Evolutionary conservation across 92 coral and sea anemone species (phyloP).

Genomic region (Micromussa lordhowensis): DNA sequence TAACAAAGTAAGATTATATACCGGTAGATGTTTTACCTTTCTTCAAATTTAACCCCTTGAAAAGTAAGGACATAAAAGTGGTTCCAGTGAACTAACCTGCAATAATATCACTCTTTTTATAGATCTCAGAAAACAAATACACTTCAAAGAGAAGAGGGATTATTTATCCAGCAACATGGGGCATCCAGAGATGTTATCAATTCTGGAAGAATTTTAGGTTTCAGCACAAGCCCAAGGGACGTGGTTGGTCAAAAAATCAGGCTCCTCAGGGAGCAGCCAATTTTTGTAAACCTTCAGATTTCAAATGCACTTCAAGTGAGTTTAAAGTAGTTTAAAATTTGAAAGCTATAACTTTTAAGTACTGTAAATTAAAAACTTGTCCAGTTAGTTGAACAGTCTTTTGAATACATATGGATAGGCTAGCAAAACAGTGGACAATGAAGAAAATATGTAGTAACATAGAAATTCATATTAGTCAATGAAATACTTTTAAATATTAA

Average conservation of each 20-base stretch:
- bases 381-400: too few relatives aligned
- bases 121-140: slow-evolving; percentile 71
- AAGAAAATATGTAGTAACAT: background rate
- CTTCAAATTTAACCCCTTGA: background rate
- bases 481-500: background rate
- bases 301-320: slow-evolving; percentile 24
- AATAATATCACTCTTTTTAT: background rate
- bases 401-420: background rate
- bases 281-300: slow-evolving; percentile 28
- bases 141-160: slow-evolving; percentile 66
- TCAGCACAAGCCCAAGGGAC: slow-evolving; percentile 46
- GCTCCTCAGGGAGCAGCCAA: slow-evolving; percentile 39
- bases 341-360: background rate
- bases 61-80: background rate
- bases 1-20: background rate
- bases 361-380: background rate
- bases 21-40: background rate
- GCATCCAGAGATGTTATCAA: slow-evolving; percentile 57
- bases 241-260: slow-evolving; percentile 50
- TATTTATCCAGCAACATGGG: slow-evolving; percentile 66
- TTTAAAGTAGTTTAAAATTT: background rate
- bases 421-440: background rate
- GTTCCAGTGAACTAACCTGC: background rate
- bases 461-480: background rate
- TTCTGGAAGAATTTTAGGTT: slow-evolving; percentile 54